These are phyloP conservation scores for Sinocyclocheilus anshuiensis DNA, from an alignment of 2,113 vertebrate genomes.

Conservation along the genomic window DNA sequence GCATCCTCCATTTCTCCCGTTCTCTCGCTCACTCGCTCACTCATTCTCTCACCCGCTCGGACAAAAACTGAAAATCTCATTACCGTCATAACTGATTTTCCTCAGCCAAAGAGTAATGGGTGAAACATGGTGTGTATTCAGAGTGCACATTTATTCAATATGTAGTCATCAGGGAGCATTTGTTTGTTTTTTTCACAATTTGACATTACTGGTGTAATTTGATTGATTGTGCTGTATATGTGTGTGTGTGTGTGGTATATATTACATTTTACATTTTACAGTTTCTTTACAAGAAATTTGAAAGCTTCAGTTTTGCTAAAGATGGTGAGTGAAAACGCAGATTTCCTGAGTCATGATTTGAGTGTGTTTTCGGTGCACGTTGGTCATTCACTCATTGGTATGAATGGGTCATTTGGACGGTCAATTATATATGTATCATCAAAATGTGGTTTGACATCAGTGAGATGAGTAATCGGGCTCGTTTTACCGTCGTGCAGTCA, in stretches of 20 bases:
- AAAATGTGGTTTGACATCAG: constrained; percentile 16
- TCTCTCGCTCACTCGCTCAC: constrained; percentile 40
- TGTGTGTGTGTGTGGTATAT: no score
- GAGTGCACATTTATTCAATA: background rate
- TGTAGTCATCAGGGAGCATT: background rate
- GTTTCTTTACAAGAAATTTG: no score
- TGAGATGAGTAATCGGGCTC: constrained; percentile 26
- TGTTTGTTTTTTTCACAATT: background rate
- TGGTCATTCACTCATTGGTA: constrained; percentile 53
- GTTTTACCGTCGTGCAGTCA: constrained; percentile 9
- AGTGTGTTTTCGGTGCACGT: background rate
- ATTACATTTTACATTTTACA: no score
- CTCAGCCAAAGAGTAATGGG: constrained; percentile 54
- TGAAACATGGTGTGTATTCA: constrained; percentile 56
- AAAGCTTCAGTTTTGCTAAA: no score
- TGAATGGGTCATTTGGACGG: constrained; percentile 29
- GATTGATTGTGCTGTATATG: no score
- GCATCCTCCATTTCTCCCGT: constrained; percentile 60
- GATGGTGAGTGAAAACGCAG: no score
- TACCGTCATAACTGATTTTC: constrained; percentile 72
- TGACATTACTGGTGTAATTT: background rate
- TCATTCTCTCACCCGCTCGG: background rate
- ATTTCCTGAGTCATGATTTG: background rate
- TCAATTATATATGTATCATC: background rate
- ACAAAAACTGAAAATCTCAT: constrained; percentile 72